phyloP scores from a whole-genome alignment of 2,113 vertebrate genomes.

The Pheucticus melanocephalus region DNA sequence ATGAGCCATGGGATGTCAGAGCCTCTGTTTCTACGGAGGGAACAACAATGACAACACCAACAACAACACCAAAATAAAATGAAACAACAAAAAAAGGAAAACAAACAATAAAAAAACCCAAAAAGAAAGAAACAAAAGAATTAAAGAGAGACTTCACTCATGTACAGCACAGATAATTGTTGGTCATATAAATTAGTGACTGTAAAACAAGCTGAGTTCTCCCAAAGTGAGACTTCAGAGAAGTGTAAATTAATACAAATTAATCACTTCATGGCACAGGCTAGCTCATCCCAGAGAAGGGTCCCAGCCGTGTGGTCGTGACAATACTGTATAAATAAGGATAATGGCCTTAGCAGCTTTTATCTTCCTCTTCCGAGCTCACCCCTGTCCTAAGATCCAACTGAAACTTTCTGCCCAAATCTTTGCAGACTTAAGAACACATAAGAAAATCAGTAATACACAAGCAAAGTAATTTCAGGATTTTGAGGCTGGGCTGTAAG shows the following conservation, averaged over 20 bases:
- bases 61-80: neutral
- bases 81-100: neutral
- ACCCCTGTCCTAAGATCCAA: neutral
- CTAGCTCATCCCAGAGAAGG: constrained; percentile 13
- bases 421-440: neutral
- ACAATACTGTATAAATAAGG: constrained; percentile 19
- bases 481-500: neutral
- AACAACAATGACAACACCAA: neutral
- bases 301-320: neutral
- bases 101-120: too few relatives aligned
- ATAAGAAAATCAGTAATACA: neutral
- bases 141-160: neutral
- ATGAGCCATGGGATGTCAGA: neutral
- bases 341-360: constrained; percentile 1
- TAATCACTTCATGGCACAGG: constrained; percentile 25
- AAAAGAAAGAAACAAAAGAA: too few relatives aligned
- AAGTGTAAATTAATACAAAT: constrained; percentile 47
- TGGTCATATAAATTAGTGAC: neutral
- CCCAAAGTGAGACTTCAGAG: constrained; percentile 44
- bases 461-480: neutral
- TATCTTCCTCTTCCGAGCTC: neutral
- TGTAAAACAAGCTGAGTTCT: constrained; percentile 26
- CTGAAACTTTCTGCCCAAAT: neutral
- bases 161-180: neutral
- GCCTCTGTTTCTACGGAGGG: neutral